Percentiles rank a stretch among this genome's conserved stretches.
phyloP scores from a whole-genome alignment of 2,113 vertebrate genomes.

The Scolopax mira region DNA sequence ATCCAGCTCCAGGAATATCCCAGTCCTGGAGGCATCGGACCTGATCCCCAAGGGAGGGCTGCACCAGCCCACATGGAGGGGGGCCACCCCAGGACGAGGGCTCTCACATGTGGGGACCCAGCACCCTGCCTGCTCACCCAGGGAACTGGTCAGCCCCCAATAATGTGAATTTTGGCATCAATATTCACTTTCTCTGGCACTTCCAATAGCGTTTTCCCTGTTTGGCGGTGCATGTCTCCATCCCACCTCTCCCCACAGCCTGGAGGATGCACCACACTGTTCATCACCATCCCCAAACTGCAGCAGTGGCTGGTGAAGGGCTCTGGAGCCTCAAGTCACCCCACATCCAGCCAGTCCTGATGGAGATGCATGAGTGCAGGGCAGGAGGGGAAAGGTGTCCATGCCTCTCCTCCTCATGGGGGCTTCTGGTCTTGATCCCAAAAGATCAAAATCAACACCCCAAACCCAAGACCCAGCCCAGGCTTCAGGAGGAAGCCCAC shows the following conservation, averaged over 20 bases:
- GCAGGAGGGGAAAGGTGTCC: background rate
- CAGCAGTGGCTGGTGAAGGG: rapidly evolving
- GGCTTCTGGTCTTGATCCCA: background rate
- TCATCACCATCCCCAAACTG: background rate
- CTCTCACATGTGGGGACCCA: rapidly evolving
- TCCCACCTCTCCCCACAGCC: background rate
- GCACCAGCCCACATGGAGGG: background rate
- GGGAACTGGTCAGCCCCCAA: background rate
- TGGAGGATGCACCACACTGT: background rate
- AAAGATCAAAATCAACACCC: background rate
- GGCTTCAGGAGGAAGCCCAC: background rate
- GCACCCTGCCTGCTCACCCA: background rate
- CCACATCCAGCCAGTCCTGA: background rate
- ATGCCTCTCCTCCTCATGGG: background rate
- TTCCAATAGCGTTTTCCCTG: background rate
- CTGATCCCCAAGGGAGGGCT: rapidly evolving
- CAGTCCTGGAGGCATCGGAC: rapidly evolving
- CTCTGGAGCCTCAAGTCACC: background rate
- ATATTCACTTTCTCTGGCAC: background rate
- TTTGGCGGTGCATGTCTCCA: background rate
- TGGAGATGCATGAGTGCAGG: background rate
- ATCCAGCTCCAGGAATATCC: background rate
- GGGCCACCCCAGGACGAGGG: background rate
- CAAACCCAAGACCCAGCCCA: background rate
- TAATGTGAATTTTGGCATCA: background rate